Base-by-base conservation (phyloP, 2,113 vertebrate species). In the Sceloporus undulatus region DNA sequence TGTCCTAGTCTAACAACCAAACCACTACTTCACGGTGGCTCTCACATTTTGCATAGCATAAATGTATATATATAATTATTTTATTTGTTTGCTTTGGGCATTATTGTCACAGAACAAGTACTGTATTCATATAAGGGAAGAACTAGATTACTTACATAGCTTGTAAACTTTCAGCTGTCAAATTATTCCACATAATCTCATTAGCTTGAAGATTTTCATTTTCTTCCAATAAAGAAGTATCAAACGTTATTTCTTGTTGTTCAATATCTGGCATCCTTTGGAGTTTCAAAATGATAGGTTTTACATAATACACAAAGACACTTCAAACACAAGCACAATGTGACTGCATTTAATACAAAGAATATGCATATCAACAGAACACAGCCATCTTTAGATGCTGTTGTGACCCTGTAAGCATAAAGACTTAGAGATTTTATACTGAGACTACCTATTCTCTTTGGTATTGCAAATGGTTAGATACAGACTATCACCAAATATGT, bases 111-210 rank as follows among this genome's bases (percentile, higher is more conserved):
- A 84, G 18, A 73, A 56, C 19, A 54, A 25, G 52, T 5, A 56
- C 25, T 18, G 52, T 5, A 56, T 38, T 18, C 23, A 71, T 38
- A 65, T 18, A 65, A 62, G 66, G 13, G 25, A 48, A 34, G 66
- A 13, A 80, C 0, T 87, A 82, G n/a, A 87, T n/a, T 73, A 97
- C 98, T 98, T 96, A 99, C 98, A 96, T 98, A 89, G 95, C 93
- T 96, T 98, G 98, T 88, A 99, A 97, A 96, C 96, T 98, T 91
- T 99, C 98, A 68, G 98, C 98, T 2, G 98, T 99, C 95, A 99
- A 97, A 84, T 98, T 99, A 96, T 99, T 99, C 99, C 99, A 99
- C 94, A 98, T 97, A 85, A 99, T 99, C 87, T 99, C 98, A 95
- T 99, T 98, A 91, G 97, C 98, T 83, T 98, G 97, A 90, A 99